Base-by-base conservation (phyloP, 2,888 invertebrate species). In the Plusia festucae region DNA sequence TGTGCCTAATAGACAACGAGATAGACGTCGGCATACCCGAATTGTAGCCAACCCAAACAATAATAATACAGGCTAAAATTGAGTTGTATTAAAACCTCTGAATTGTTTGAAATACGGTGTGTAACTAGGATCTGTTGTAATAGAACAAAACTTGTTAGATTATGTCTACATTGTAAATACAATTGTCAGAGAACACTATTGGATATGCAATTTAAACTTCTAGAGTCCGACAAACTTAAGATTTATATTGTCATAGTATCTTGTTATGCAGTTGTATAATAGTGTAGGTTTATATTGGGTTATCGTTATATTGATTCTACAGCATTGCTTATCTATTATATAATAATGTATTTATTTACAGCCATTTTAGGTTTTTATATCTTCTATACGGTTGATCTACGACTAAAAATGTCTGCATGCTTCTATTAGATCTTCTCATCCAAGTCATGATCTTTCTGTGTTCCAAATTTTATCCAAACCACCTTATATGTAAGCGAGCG, bases 1-100 rank as follows among this genome's bases (percentile, higher is more conserved):
- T 59, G 53, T 46, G 53, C 56, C 64, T 76, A 73, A 73, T 66
- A 62, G 73, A 76, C 72, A 76, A 55, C 24, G 46, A 53, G 60
- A 76, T 60, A 61, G 77, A 77, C 63, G 40, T 55, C 34, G 20
- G 40, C 6, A 32, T 44, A 24, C 20, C 59, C 6, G 55, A 49
- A 64, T 68, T 67, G 51, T 32, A 32, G 51, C n/a, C n/a, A n/a
- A n/a, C n/a, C n/a, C n/a, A n/a, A n/a, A n/a, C n/a, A n/a, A n/a
- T n/a, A n/a, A 24, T 2, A 27, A 60, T 56, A 51, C 58, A 54
- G 46, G 34, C 49, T 46, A 34, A 40, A 9, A 15, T 20, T 22
- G 27, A 18, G 22, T 70, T 56, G 60, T 56, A 44, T 62, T 54
- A n/a, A 9, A 34, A 22, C 16, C 46, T 1, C 20, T 7, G 20